Base-by-base conservation (phyloP, 1,140 invertebrate genomes). In the Antheraea mylitta region DNA sequence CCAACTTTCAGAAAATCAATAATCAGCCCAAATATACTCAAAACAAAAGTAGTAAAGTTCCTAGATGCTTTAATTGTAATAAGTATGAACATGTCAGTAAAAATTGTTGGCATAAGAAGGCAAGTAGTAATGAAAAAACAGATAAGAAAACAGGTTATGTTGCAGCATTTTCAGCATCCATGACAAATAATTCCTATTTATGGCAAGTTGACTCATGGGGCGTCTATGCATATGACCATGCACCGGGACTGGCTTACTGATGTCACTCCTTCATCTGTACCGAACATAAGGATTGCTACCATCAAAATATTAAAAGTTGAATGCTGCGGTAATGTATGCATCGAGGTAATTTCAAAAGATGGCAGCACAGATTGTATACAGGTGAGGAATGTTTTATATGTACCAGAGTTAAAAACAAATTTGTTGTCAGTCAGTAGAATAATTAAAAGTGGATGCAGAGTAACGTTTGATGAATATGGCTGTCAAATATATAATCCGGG, bases 161-260 rank as follows among this genome's bases (percentile, higher is more conserved):
- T 0, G 73, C 71, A 8, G 71, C 70, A 18, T 73, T 76, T 42
- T 42, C 11, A 42, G 38, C 38, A 42, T 53, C 36, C 58, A 7
- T 18, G 63, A 42, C 18, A 72, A 71, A 16, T 66, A 58, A 72
- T 38, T 69, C 58, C 37, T 19, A 38, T 11, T 10, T 11, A 70
- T 38, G 74, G 74, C 73, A 53, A 42, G 37, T 79, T 0, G 78
- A 79, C n/a, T 79, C 77, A n/a, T 10, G 77, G 75, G 36, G 77
- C 75, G 53, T 79, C 73, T 67, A 77, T 77, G 75, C 73, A 77
- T 72, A 1, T 77, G 19, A 75, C 73, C n/a, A 77, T 72, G 75
- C 36, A 71, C 64, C 53, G 60, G 64, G 71, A 75, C 10, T 77
- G 65, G 68, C 64, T 79, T 10, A 62, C 69, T 67, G 68, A 74